These are phyloP conservation scores for Pangasius mekongensis DNA, from an alignment of 2,797 vertebrate species.

Conservation along the genomic window DNA sequence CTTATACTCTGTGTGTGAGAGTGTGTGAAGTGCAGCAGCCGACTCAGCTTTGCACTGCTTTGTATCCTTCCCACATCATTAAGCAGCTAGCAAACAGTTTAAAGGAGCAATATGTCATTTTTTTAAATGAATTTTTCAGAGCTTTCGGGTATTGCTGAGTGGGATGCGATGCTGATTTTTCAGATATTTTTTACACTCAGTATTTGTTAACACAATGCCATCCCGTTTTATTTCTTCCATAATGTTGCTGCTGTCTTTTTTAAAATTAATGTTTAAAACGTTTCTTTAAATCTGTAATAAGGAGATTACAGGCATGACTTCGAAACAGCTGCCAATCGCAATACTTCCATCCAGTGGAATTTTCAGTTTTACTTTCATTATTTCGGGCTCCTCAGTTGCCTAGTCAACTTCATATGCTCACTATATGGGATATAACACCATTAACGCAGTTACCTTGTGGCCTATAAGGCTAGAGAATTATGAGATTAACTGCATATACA, in stretches of 20 bases:
- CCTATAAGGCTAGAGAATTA: neutral
- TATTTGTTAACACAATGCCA: neutral
- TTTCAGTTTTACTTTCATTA: neutral
- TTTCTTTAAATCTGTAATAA: too few relatives aligned
- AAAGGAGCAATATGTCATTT: conserved; percentile 14
- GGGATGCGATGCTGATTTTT: neutral
- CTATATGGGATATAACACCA: neutral
- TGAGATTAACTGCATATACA: neutral
- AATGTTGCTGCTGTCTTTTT: neutral
- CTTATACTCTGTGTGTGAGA: conserved; percentile 61
- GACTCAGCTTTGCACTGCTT: conserved; percentile 31
- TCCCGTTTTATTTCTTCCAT: neutral
- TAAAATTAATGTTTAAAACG: neutral
- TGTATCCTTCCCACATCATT: conserved; percentile 43
- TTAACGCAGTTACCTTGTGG: neutral
- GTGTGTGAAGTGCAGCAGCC: conserved; percentile 65
- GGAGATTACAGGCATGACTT: neutral
- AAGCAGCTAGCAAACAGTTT: conserved; percentile 26
- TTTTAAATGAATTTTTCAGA: neutral
- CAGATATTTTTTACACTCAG: neutral
- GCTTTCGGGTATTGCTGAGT: neutral
- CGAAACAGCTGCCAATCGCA: neutral
- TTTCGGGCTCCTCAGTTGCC: neutral
- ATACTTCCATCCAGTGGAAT: neutral
- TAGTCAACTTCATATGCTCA: neutral